Conservation (phyloP, 1,140 invertebrate genomes). For the Calliopsis andreniformis region DNA sequence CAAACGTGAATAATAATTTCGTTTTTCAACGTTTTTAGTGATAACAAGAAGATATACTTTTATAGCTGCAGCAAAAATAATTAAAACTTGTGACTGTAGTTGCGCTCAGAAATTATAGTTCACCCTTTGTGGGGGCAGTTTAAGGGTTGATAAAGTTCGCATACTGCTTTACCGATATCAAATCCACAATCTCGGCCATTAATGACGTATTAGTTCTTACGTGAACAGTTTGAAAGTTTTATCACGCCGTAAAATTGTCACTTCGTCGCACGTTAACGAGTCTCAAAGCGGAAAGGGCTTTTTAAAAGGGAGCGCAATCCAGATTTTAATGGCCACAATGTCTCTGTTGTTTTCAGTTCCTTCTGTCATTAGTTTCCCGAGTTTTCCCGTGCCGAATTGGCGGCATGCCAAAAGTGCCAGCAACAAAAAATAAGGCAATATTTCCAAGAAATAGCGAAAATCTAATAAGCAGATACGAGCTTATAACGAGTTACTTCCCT, state of each 20-base stretch:
- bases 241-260: constrained; percentile 48
- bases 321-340: constrained; percentile 59
- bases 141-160: too few relatives aligned
- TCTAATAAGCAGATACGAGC: too few relatives aligned
- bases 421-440: not conserved
- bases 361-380: constrained; percentile 57
- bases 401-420: constrained; percentile 25
- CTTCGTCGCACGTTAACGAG: constrained; percentile 25
- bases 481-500: too few relatives aligned
- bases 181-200: constrained; percentile 21
- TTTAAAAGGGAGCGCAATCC: constrained; percentile 30
- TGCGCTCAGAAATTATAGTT: too few relatives aligned
- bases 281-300: constrained; percentile 42
- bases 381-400: constrained; percentile 46
- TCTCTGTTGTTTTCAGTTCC: constrained; percentile 56
- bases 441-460: not conserved
- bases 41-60: too few relatives aligned
- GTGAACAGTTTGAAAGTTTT: constrained; percentile 45
- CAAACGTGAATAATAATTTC: too few relatives aligned
- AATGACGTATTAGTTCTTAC: constrained; percentile 42
- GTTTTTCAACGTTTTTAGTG: too few relatives aligned
- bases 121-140: too few relatives aligned
- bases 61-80: too few relatives aligned
- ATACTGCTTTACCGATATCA: not conserved
- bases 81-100: too few relatives aligned